Evolutionary conservation across 2,113 vertebrate genomes (phyloP), one percentile per base, ranked within the genome.

Genomic region (Lanius collurio): DNA sequence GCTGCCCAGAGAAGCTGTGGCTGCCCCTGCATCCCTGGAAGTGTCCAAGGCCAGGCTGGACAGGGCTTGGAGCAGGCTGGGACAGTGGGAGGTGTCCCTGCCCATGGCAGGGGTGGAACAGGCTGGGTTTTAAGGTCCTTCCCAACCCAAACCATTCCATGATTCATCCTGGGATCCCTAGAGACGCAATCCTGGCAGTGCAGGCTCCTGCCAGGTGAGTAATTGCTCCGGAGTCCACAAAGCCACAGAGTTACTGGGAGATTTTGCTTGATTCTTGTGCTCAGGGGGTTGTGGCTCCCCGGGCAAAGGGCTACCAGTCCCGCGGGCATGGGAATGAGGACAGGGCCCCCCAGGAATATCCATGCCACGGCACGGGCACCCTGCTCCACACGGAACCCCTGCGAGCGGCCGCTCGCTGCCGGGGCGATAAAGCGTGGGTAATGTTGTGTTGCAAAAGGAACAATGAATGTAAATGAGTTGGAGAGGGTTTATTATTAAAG

Each of bases 401-500:
- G 33, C 6, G 8, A 21, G 55, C 33, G 8, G 41, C 49, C 14
- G n/a, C 55, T 6, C 5, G 68, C 35, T 18, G 68, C 76, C 4
- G 4, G 39, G 70, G 53, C 22, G 75, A 11, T 33, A 8, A 19
- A 62, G 20, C 10, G 3, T 2, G 74, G 10, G 55, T 35, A 33
- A 83, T 16, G 90, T 16, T n/a, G 91, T 31, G 87, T 46, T 86
- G 93, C 84, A 46, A 46, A 71, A 86, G 93, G 71, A 87, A 57
- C 84, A 31, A 63, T 59, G 95, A 56, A 91, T 93, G 95, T 5
- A 91, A 94, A 96, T 59, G 94, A 85, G 50, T 3, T 31, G 87
- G 91, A 67, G 87, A 91, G 90, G 89, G 41, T 37, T 93, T 70
- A 12, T 95, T 95, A 93, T 96, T 95, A 93, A 90, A 93, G 93